Conservation (phyloP, 2,797 vertebrate genomes). For the Hapalemur alaotrensis region DNA sequence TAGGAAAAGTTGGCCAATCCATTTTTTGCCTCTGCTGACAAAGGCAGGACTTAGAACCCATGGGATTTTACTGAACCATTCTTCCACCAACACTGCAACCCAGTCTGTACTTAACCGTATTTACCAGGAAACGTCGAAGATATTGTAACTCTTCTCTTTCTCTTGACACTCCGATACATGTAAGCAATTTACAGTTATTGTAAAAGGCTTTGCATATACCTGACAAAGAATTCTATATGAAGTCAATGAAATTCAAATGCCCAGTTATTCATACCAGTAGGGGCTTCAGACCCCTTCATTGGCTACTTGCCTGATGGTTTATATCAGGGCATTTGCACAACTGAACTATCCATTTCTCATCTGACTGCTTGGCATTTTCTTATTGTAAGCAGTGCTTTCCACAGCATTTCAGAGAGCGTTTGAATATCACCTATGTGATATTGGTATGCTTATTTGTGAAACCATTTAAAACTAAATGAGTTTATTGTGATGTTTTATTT, state of each 20-base stretch:
- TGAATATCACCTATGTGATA: background rate
- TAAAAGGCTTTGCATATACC: background rate
- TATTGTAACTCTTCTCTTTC: background rate
- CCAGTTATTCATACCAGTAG: background rate
- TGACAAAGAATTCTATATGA: background rate
- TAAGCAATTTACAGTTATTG: background rate
- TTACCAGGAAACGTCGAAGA: background rate
- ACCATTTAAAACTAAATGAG: background rate
- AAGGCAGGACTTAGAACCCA: background rate
- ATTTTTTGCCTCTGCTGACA: background rate
- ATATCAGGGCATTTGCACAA: background rate
- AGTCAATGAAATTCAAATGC: background rate
- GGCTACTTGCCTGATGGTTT: background rate
- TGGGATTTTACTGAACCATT: background rate
- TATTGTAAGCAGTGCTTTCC: background rate
- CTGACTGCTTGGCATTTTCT: background rate
- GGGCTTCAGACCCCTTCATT: background rate
- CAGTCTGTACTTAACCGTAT: background rate
- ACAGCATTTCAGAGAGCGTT: background rate
- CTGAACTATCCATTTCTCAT: background rate
- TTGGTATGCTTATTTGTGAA: constrained; percentile 5
- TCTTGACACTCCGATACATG: background rate
- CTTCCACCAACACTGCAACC: background rate
- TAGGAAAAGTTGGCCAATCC: background rate
- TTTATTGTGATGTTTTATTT: constrained; percentile 15